Base-by-base conservation (phyloP, 2,797 vertebrate species). In the Chelon auratus region DNA sequence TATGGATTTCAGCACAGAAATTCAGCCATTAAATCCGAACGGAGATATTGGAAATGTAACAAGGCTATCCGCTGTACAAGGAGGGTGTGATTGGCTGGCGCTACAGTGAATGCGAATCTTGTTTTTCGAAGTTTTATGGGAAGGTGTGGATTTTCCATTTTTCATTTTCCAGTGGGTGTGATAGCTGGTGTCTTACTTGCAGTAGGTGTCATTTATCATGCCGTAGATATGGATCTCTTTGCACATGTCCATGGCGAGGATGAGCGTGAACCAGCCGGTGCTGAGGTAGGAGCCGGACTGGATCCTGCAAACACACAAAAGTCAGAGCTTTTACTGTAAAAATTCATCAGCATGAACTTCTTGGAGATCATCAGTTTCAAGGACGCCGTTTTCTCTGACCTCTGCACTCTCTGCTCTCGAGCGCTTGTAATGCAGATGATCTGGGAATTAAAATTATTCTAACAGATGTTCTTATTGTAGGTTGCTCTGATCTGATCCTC, bases 171-270 rank as follows among this genome's bases (percentile, higher is more conserved):
- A 8, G 14, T 20, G 6, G 3, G 65, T 14, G 15, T 22, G 58
- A 52, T n/a, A 15, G 40, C 39, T 5, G 61, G 59, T 80, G 89
- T 94, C 96, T 97, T 96, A 99, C 98, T 95, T 99, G 97, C 98
- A 99, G 93, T 98, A 97, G 86, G 97, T 98, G 93, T 99, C 95
- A 85, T 99, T 99, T 92, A 99, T 98, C 98, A 99, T 99, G 80
- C 98, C 98, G 70, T 99, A 99, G 91, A 99, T 93, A 26, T 96
- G 96, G 90, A 99, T 97, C 93, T 97, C 95, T 62, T 97, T 97
- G 91, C 98, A 99, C 93, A 97, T 97, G 90, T 99, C 97, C 97
- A 99, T 99, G 72, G 97, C 98, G 73, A 99, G 96, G 92, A 99
- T 97, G 90, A 99, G 95, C 15, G 98, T 99, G 89, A 99, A 99